phyloP scores from a whole-genome alignment of 2,797 vertebrate genomes.

The Allobates femoralis region DNA sequence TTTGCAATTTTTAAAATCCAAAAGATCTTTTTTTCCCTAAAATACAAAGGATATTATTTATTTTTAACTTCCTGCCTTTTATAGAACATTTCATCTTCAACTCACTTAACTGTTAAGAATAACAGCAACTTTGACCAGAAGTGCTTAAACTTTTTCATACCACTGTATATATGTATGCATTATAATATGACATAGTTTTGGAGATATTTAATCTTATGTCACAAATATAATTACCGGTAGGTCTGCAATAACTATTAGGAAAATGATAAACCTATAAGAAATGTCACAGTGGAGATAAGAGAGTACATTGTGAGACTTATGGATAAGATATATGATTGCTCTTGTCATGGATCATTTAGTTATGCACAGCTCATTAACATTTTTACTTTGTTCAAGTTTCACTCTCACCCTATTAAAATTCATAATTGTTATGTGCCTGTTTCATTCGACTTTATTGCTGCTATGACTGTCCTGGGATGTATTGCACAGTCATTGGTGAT shows the following conservation, averaged over 20 bases:
- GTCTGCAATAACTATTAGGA: conserved; percentile 14
- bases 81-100: too few species aligned
- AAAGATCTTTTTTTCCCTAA: too few species aligned
- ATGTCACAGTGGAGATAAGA: conserved; percentile 20
- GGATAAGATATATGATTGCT: conserved; percentile 33
- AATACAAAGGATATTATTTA: too few species aligned
- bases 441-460: conserved; percentile 46
- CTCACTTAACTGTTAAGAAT: too few species aligned
- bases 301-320: conserved; percentile 29
- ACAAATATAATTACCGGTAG: conserved; percentile 30
- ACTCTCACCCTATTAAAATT: conserved; percentile 46
- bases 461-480: conserved; percentile 52
- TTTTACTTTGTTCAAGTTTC: conserved; percentile 44
- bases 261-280: conserved; percentile 29
- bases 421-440: conserved; percentile 50
- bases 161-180: too few species aligned
- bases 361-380: conserved; percentile 52
- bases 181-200: background rate
- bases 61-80: too few species aligned
- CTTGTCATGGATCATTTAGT: conserved; percentile 48
- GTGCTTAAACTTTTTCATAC: too few species aligned
- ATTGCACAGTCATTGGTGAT: conserved; percentile 46
- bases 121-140: too few species aligned
- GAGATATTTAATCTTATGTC: background rate
- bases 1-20: too few species aligned